Conservation (phyloP, 2,113 vertebrate genomes). For the Charina bottae region DNA sequence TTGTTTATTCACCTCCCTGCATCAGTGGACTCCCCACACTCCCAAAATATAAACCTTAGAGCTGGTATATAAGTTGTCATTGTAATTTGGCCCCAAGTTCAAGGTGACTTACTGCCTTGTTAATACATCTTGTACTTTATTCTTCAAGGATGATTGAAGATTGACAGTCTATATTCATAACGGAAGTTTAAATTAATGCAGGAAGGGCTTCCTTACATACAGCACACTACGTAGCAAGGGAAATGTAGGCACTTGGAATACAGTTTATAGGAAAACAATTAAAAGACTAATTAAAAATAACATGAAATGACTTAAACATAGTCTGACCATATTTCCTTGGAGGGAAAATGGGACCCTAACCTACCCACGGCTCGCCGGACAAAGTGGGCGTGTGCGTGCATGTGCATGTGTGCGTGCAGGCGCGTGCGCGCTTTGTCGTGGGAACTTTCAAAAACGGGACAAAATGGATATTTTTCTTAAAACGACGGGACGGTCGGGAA, state of each 20-base stretch:
- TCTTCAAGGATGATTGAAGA: neutral
- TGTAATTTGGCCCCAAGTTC: neutral
- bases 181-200: neutral
- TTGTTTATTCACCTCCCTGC: neutral
- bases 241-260: neutral
- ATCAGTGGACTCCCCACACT: neutral
- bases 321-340: too few species aligned
- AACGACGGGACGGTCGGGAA: too few species aligned
- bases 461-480: too few species aligned
- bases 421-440: too few species aligned
- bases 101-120: neutral
- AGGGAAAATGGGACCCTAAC: too few species aligned
- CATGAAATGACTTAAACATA: neutral
- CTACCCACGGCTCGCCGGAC: too few species aligned
- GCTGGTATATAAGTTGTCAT: neutral
- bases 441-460: too few species aligned
- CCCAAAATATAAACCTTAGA: neutral
- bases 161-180: neutral
- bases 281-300: neutral
- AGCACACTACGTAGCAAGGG: neutral
- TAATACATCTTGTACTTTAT: neutral
- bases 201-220: neutral
- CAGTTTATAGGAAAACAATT: neutral
- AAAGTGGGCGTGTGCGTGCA: too few species aligned
- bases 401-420: too few species aligned